Base-by-base conservation (phyloP, 2,113 vertebrate species). In the Thryonomys swinderianus region DNA sequence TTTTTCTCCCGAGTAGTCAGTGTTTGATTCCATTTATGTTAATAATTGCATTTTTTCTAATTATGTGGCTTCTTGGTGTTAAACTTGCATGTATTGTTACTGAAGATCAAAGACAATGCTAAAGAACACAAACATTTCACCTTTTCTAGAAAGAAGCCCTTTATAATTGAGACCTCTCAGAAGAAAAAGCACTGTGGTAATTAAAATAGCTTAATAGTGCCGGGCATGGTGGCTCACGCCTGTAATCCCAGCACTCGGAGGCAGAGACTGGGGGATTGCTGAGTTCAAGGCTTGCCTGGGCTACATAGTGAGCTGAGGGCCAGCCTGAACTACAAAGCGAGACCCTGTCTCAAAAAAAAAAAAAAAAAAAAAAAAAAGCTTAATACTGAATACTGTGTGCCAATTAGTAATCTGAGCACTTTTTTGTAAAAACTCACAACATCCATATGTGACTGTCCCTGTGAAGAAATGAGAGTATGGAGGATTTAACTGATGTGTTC, bases 1-100 rank as follows among this genome's bases (percentile, higher is more conserved):
- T 27, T 90, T 89, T 94, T 82, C 57, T 94, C 85, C 55, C 40
- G 42, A 88, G 25, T 93, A 89, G 8, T 86, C 80, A 59, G 5
- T 69, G 25, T 78, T 93, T 61, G 12, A 73, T 92, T 69, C 1
- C 51, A 74, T 62, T 87, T 95, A 92, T 25, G 59, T 81, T 80
- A 84, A 64, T 89, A 87, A 34, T 76, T 76, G 45, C 4, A 90
- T 88, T 92, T 95, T 59, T 92, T 92, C 66, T 87, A 30, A 84
- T 94, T 76, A 78, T 87, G 69, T 84, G 45, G 30, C 83, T 67
- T 92, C 51, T 83, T 91, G 73, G 67, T 85, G 59, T 69, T 86
- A 62, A 61, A 14, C 25, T 25, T 73, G 30, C 37, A 1, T 78
- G 1, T 87, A 3, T 91, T 83, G 30, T 61, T 71, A 53, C 21